Percentiles rank a stretch among this genome's conserved stretches.
Evolutionary conservation across 2,888 invertebrate species (phyloP).

Genomic region (Leucoptera coffeella): DNA sequence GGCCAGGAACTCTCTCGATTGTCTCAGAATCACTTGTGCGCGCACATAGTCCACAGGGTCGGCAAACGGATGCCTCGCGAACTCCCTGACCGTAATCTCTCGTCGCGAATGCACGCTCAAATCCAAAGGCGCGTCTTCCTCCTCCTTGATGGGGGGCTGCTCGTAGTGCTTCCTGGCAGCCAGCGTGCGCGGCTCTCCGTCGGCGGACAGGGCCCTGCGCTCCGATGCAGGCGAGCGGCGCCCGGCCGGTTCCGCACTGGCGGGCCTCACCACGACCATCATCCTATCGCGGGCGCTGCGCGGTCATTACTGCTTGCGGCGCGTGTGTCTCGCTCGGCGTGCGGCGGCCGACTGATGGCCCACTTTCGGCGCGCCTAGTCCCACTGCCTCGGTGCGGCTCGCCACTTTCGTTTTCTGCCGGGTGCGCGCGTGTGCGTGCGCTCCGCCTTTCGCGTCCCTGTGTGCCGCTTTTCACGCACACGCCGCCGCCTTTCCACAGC

Average conservation of each 20-base stretch:
- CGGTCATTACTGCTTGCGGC: too few relatives aligned
- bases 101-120: constrained; percentile 56
- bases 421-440: constrained; percentile 15
- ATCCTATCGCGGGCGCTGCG: too few relatives aligned
- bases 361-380: constrained; percentile 56
- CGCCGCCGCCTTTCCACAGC: too few relatives aligned
- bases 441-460: too few relatives aligned
- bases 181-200: constrained; percentile 36
- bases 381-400: constrained; percentile 50
- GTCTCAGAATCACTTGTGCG: constrained; percentile 39
- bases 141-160: too few relatives aligned
- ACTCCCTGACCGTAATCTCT: constrained; percentile 43
- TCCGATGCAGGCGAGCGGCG: constrained; percentile 22
- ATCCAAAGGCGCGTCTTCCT: constrained; percentile 71
- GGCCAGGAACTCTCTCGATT: constrained; percentile 44
- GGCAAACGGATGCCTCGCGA: constrained; percentile 42
- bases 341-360: constrained; percentile 58
- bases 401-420: constrained; percentile 52
- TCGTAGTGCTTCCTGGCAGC: constrained; percentile 48
- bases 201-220: constrained; percentile 27
- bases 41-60: constrained; percentile 45
- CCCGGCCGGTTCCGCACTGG: constrained; percentile 26
- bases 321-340: constrained; percentile 44
- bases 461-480: too few relatives aligned
- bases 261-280: constrained; percentile 45